These are phyloP conservation scores for Vidua chalybeata DNA, from an alignment of 2,113 vertebrate genomes.

Conservation along the genomic window DNA sequence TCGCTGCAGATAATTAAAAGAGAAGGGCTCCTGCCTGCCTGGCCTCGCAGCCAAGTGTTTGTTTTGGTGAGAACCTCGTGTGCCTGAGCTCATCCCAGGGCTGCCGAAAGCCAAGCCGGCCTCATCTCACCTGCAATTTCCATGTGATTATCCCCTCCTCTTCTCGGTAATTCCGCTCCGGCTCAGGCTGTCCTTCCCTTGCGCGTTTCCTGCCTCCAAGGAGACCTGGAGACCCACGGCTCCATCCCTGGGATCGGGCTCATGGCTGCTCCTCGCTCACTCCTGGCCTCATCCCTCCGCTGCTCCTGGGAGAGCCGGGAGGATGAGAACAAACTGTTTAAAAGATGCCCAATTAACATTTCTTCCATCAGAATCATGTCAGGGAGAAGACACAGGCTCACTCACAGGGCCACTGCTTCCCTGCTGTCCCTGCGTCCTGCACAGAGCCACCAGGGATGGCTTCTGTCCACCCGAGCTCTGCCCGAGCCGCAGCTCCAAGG, in stretches of 20 bases:
- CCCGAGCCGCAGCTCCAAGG: background rate
- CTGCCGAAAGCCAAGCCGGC: background rate
- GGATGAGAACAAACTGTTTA: background rate
- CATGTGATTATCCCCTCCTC: background rate
- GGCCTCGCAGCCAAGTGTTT: background rate
- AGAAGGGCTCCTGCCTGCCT: background rate
- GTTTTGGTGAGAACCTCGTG: background rate
- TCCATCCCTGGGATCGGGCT: background rate
- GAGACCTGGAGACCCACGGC: fast-evolving
- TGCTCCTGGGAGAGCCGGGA: background rate
- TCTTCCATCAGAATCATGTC: background rate
- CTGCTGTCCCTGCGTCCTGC: fast-evolving
- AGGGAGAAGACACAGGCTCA: background rate
- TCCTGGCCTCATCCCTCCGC: background rate
- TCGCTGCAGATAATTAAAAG: background rate
- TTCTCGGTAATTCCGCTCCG: background rate
- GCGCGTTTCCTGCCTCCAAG: fast-evolving
- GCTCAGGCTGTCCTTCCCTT: background rate
- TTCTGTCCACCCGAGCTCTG: fast-evolving
- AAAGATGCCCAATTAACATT: slow-evolving; percentile 18
- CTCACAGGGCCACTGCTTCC: background rate
- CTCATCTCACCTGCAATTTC: background rate
- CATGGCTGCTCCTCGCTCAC: fast-evolving
- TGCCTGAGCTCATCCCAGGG: background rate
- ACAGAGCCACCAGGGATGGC: fast-evolving